A percentile compares a stretch with the other conserved stretches of the same genome.
phyloP scores from a whole-genome alignment of 2,797 vertebrate species.

The Sebastes matsubarae region DNA sequence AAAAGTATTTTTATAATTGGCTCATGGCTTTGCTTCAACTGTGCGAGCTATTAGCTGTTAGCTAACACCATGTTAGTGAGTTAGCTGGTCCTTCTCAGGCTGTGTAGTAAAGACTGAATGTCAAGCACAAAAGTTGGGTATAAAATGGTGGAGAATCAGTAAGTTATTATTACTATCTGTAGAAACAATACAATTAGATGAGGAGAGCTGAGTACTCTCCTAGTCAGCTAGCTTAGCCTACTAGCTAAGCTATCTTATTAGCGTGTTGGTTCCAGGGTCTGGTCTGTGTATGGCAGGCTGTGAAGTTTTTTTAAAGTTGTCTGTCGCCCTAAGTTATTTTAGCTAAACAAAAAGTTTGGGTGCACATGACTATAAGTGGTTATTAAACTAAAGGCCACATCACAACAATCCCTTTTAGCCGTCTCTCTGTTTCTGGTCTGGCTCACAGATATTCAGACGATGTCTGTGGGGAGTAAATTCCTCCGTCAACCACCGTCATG shows the following conservation, averaged over 20 bases:
- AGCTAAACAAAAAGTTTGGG: constrained; percentile 27
- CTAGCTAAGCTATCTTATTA: background rate
- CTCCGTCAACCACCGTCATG: constrained; percentile 29
- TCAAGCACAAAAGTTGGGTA: background rate
- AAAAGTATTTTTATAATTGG: too few species aligned
- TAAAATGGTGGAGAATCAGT: background rate
- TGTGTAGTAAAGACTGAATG: background rate
- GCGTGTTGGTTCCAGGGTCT: background rate
- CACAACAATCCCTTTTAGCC: constrained; percentile 21
- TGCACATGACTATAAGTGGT: background rate
- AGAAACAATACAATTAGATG: background rate
- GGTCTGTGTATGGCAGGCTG: background rate
- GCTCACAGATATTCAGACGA: constrained; percentile 60
- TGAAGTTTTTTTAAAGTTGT: background rate
- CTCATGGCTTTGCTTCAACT: too few species aligned
- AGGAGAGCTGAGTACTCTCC: background rate
- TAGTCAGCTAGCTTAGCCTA: background rate
- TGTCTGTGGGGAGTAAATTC: constrained; percentile 66
- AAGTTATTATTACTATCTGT: background rate
- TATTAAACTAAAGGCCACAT: constrained; percentile 35
- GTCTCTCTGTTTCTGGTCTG: constrained; percentile 28
- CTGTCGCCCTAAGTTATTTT: constrained; percentile 1
- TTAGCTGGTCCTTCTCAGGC: background rate
- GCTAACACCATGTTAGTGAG: background rate
- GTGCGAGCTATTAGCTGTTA: background rate